Base-by-base conservation (phyloP, 2,888 invertebrate genomes). In the Apoda limacodes region DNA sequence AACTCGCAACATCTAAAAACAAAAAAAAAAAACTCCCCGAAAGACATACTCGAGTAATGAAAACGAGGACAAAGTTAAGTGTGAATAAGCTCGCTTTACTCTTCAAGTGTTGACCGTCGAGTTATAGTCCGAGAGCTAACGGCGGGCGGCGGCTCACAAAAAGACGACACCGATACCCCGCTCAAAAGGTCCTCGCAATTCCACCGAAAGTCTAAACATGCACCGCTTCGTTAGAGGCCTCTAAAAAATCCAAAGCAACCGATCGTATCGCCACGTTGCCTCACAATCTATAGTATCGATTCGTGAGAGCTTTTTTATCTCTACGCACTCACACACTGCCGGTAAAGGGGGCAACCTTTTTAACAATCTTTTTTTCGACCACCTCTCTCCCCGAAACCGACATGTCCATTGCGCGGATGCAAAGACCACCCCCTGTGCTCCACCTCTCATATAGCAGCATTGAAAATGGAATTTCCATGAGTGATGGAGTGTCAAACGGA, bases 391-490 rank as follows among this genome's bases (percentile, higher is more conserved):
- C 78, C 67, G 56, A 72, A 75, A 75, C 72, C 75, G 67, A 70
- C 74, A 63, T 65, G 76, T 76, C 78, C 78, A 75, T 70, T 67
- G 75, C 74, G 72, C 72, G 72, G 69, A 76, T 78, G 76, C 75
- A 75, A 78, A 78, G 75, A 71, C 75, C 78, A 66, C 74, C 76
- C 70, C 60, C 52, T 53, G 29, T 45, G 37, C 60, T 62, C 66
- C 69, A 50, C 63, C 68, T 63, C 69, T 65, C 68, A 62, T 65
- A 69, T 64, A 68, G 61, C 72, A 70, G 71, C 76, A 76, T 76
- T 76, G 75, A 78, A 78, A 80, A 78, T 78, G 80, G 80, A 78
- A 78, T 80, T 80, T 80, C 78, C 80, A 74, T 80, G 80, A 80
- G 75, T 80, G 80, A 80, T 80, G 80, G 78, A 80, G 78, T 80